Conservation (phyloP, 2,888 invertebrate genomes). For the Scaptomyza flava region DNA sequence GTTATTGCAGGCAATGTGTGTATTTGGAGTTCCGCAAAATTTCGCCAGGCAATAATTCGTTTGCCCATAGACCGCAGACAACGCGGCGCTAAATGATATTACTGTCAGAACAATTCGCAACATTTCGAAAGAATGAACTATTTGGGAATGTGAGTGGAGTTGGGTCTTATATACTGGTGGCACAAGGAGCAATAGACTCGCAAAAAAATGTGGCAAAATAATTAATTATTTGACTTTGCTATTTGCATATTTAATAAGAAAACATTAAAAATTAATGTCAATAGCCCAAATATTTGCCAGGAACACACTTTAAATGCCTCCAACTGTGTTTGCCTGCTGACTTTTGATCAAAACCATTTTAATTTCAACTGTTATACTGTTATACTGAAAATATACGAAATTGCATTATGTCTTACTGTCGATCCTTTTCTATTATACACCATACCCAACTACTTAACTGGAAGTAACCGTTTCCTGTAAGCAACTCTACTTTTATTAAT, state of each 20-base stretch:
- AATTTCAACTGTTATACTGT: no score
- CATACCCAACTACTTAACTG: no score
- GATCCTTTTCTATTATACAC: no score
- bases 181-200: neutral
- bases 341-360: neutral
- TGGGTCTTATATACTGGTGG: slow-evolving; percentile 38
- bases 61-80: slow-evolving; percentile 15
- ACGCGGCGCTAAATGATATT: neutral
- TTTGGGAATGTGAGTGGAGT: neutral
- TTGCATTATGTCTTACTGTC: no score
- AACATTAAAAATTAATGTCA: slow-evolving; percentile 5
- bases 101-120: slow-evolving; percentile 31
- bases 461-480: no score
- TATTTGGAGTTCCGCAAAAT: slow-evolving; percentile 32
- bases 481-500: no score
- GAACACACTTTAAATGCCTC: slow-evolving; percentile 1
- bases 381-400: no score
- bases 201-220: slow-evolving; percentile 12
- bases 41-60: slow-evolving; percentile 41
- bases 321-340: slow-evolving; percentile 21
- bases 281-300: slow-evolving; percentile 5
- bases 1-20: slow-evolving; percentile 57
- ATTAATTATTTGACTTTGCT: slow-evolving; percentile 9
- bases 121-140: slow-evolving; percentile 24
- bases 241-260: slow-evolving; percentile 11